A percentile compares a stretch with the other conserved stretches of the same genome.
These are phyloP conservation scores for Phymorhynchus buccinoides DNA, from an alignment of 1,140 invertebrate species.

Conservation along the genomic window DNA sequence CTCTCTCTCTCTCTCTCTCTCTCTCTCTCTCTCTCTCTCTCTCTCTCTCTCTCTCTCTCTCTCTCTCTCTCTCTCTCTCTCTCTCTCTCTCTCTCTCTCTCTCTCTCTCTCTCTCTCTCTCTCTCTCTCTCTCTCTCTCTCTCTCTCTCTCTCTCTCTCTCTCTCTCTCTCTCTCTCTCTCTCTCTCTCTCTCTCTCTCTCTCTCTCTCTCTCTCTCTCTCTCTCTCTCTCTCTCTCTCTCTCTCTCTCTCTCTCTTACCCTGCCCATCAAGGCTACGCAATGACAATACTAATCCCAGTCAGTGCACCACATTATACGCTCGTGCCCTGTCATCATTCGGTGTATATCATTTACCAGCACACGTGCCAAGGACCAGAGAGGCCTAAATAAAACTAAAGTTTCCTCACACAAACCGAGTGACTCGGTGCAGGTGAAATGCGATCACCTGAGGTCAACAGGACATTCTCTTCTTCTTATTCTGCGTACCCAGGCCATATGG, in stretches of 20 bases:
- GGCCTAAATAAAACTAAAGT: background rate
- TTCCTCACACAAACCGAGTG: background rate
- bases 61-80: too few relatives aligned
- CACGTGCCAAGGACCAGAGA: background rate
- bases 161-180: background rate
- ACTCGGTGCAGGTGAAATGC: background rate
- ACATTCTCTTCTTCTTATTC: too few relatives aligned
- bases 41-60: background rate
- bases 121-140: background rate
- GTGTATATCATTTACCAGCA: background rate
- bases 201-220: background rate
- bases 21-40: slow-evolving; percentile 13
- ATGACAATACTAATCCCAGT: too few relatives aligned
- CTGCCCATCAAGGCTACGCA: too few relatives aligned
- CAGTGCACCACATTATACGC: background rate
- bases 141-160: background rate
- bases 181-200: background rate
- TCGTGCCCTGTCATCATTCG: background rate
- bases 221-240: too few relatives aligned
- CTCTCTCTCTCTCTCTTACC: too few relatives aligned
- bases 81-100: too few relatives aligned
- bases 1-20: too few relatives aligned
- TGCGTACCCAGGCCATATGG: too few relatives aligned
- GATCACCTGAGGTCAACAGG: background rate
- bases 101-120: background rate